A percentile compares a stretch with the other conserved stretches of the same genome.
Conservation (phyloP, 2,113 vertebrate genomes). For the Crotalus horridus region DNA sequence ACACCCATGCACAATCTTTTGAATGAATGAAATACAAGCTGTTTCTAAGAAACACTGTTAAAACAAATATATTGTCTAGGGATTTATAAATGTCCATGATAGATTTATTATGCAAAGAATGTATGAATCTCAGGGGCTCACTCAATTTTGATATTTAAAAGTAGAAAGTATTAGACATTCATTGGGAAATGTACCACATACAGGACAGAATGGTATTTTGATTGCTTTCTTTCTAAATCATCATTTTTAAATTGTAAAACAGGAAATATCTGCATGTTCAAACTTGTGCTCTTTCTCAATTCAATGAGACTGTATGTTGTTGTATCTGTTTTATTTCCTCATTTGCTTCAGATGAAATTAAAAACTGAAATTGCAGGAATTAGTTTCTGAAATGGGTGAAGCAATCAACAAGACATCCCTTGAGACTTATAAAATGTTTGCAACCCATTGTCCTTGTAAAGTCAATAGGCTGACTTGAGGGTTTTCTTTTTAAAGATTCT, state of each 20-base stretch:
- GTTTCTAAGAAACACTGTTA: constrained; percentile 50
- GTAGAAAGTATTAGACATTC: constrained; percentile 32
- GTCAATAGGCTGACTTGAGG: not conserved
- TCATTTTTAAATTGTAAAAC: not conserved
- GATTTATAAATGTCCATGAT: constrained; percentile 29
- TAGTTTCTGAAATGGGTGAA: not conserved
- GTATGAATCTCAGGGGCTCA: constrained; percentile 24
- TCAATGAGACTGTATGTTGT: too few species aligned
- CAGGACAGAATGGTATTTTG: not conserved
- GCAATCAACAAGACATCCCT: not conserved
- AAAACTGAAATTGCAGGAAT: not conserved
- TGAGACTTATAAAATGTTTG: not conserved
- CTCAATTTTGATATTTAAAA: constrained; percentile 36
- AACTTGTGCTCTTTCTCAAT: not conserved
- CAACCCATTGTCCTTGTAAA: not conserved
- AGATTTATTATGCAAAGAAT: constrained; percentile 45
- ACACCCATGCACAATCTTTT: constrained; percentile 1
- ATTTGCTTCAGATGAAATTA: not conserved
- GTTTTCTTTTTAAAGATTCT: not conserved
- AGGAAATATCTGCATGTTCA: not conserved
- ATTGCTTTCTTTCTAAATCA: not conserved
- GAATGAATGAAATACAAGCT: constrained; percentile 21
- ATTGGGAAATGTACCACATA: not conserved
- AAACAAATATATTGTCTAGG: constrained; percentile 35
- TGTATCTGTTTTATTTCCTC: not conserved